Evolutionary conservation across 1,140 invertebrate species (phyloP).

Genomic region (Zaprionus nigranus): DNA sequence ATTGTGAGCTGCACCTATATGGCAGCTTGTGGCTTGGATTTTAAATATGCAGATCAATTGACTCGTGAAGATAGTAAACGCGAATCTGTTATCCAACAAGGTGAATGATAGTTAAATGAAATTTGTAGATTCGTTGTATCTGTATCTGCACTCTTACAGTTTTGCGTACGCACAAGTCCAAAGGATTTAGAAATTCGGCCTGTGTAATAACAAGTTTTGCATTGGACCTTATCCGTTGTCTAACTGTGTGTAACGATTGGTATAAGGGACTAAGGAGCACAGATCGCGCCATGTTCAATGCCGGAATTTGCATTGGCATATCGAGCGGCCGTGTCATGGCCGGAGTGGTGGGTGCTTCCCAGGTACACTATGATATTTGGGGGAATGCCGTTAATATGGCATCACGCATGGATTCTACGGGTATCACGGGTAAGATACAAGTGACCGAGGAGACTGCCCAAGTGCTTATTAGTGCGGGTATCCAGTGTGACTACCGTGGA

Average conservation of each 20-base stretch:
- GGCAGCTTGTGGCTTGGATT: slow-evolving; percentile 94
- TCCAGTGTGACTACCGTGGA: slow-evolving; percentile 37
- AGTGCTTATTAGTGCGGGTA: slow-evolving; percentile 85
- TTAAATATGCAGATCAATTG: slow-evolving; percentile 9
- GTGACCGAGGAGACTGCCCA: slow-evolving; percentile 90
- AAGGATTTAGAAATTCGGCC: background rate
- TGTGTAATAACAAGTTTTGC: slow-evolving; percentile 60
- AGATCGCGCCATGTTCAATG: slow-evolving; percentile 2
- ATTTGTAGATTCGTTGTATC: background rate
- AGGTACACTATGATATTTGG: slow-evolving; percentile 95
- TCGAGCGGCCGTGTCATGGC: slow-evolving; percentile 94
- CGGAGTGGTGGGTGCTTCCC: slow-evolving; percentile 95
- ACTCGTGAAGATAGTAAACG: background rate
- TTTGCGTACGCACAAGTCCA: background rate
- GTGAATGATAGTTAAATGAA: background rate
- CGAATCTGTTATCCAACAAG: slow-evolving; percentile 14
- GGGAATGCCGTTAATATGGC: slow-evolving; percentile 97
- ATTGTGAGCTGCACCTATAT: slow-evolving; percentile 97
- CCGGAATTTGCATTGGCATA: slow-evolving; percentile 86
- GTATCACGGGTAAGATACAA: slow-evolving; percentile 91
- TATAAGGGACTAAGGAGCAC: slow-evolving; percentile 22
- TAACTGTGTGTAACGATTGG: slow-evolving; percentile 33
- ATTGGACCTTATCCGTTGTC: slow-evolving; percentile 57
- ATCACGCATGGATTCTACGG: slow-evolving; percentile 95
- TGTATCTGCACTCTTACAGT: slow-evolving; percentile 1